phyloP scores from a whole-genome alignment of 2,797 vertebrate genomes.

The Lithobates sylvaticus region DNA sequence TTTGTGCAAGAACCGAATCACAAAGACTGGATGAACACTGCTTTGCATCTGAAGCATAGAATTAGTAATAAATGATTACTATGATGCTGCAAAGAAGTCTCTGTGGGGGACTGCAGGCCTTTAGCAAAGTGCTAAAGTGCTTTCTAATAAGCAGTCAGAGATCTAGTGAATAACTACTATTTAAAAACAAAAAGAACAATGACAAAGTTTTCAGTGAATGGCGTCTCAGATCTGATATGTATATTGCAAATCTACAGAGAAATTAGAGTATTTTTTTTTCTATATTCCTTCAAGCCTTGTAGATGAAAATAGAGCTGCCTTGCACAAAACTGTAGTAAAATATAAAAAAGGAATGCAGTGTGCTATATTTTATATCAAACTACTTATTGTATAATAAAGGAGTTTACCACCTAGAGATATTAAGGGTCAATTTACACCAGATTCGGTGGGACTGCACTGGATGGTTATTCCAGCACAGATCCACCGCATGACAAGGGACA shows the following conservation, averaged over 20 bases:
- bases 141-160: conserved; percentile 57
- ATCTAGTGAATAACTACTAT: conserved; percentile 51
- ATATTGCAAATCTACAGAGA: background rate
- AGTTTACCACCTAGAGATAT: no score
- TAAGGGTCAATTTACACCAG: no score
- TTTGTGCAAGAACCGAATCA: conserved; percentile 52
- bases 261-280: conserved; percentile 15
- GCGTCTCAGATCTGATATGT: conserved; percentile 13
- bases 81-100: conserved; percentile 48
- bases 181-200: conserved; percentile 57
- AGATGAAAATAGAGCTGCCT: background rate
- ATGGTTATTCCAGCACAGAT: no score
- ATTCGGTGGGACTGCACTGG: no score
- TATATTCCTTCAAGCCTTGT: background rate
- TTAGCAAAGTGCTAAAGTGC: conserved; percentile 58
- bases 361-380: no score
- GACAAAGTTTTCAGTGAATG: conserved; percentile 50
- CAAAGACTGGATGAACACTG: conserved; percentile 47
- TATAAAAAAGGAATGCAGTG: no score
- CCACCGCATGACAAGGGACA: no score
- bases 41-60: conserved; percentile 52
- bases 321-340: background rate
- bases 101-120: conserved; percentile 43
- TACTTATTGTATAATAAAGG: no score
- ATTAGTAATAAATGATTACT: conserved; percentile 60